A percentile compares a stretch with the other conserved stretches of the same genome.
These are phyloP conservation scores for Phyllotreta striolata DNA, from an alignment of 2,888 invertebrate species.

Conservation along the genomic window DNA sequence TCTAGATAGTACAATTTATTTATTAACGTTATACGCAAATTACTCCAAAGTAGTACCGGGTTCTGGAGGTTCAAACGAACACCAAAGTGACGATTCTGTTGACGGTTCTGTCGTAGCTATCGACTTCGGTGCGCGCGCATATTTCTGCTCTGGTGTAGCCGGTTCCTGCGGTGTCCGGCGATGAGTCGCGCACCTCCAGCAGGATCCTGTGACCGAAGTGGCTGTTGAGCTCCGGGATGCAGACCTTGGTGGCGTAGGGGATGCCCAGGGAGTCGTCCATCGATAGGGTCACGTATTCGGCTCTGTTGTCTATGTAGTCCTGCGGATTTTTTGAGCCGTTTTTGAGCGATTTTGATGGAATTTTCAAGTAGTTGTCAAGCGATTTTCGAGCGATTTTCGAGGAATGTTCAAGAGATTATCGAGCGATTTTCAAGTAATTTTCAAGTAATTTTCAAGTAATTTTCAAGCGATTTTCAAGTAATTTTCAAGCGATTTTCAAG, in stretches of 20 bases:
- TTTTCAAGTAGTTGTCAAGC: no score
- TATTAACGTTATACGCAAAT: no score
- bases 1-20: no score
- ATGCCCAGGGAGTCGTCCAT: constrained; percentile 62
- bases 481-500: constrained; percentile 1
- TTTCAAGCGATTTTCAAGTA: constrained; percentile 1
- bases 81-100: constrained; percentile 61
- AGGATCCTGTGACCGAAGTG: constrained; percentile 62
- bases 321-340: no score
- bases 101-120: constrained; percentile 64
- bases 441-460: no score
- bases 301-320: constrained; percentile 64
- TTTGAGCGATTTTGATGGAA: background rate
- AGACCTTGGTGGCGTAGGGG: constrained; percentile 61
- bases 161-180: constrained; percentile 56
- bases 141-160: constrained; percentile 62
- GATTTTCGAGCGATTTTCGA: no score
- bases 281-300: constrained; percentile 62
- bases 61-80: constrained; percentile 53
- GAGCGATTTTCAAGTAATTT: constrained; percentile 1
- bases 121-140: constrained; percentile 64
- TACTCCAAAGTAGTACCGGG: no score
- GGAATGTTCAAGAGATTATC: no score
- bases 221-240: constrained; percentile 63
- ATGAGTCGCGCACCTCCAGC: constrained; percentile 62